Evolutionary conservation across 2,888 invertebrate genomes (phyloP), one percentile per base, ranked within the genome.

Genomic region (Ectemnius lituratus): DNA sequence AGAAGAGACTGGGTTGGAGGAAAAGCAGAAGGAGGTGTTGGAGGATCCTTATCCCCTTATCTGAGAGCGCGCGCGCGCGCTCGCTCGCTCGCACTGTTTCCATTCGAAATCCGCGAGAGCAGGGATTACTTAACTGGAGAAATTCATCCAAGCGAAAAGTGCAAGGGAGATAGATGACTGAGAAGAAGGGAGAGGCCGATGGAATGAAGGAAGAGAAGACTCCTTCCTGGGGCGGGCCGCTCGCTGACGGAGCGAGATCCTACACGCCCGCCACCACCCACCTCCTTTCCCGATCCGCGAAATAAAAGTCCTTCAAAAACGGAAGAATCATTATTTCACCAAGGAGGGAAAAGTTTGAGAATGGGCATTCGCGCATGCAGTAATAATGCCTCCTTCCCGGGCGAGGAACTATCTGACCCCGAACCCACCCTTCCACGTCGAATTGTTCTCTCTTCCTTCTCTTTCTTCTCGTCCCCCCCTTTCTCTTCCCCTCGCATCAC

Each of bases 101-200:
- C 84, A 79, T 86, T 83, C 69, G 78, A 75, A 84, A 82, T 84
- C 76, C 84, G 80, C 73, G 70, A 37, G 37, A 82, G 79, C 81
- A 69, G 77, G 84, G 84, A 87, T 87, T 87, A 87, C 80, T 83
- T 79, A 84, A 84, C 82, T 82, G 76, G 75, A 70, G 83, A 84
- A 82, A 85, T 81, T 84, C 81, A 81, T 78, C 80, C 73, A 74
- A 78, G 80, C 81, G 81, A 80, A 83, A 82, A 37, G 37, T 37
- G 37, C 37, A 37, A 37, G 8, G 37, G 37, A 37, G 37, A 11
- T 11, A 23, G 37, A 4, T 0, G 37, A 1, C 37, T 37, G 37
- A 37, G 37, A 37, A 37, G 4, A 8, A 37, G 11, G 37, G 37
- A 11, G 37, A 37, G 37, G 6, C 8, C 37, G 37, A 37, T n/a